Evolutionary conservation across 2,113 vertebrate species (phyloP).

Genomic region (Labeo catla): DNA sequence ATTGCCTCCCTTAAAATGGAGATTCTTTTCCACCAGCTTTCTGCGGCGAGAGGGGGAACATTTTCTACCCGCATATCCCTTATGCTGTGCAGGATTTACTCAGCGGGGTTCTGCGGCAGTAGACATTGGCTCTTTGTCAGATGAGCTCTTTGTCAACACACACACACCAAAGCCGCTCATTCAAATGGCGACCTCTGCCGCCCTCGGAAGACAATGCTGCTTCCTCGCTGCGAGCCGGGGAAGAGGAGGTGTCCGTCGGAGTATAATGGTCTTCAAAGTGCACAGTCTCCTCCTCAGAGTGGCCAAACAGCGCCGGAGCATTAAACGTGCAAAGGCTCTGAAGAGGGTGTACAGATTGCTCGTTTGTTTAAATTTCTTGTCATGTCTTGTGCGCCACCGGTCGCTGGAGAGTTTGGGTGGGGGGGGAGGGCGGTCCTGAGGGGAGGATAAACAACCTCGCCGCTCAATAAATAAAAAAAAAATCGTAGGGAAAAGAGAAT

Average conservation of each 20-base stretch:
- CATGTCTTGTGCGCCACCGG: conserved; percentile 71
- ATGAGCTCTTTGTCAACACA: conserved; percentile 68
- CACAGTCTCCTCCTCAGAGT: conserved; percentile 29
- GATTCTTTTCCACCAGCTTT: conserved; percentile 24
- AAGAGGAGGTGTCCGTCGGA: conserved; percentile 50
- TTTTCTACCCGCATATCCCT: conserved; percentile 39
- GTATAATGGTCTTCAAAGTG: conserved; percentile 53
- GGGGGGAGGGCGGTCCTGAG: conserved; percentile 62
- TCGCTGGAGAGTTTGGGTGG: conserved; percentile 48
- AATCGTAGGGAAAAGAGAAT: conserved; percentile 39
- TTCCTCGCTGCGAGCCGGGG: conserved; percentile 55
- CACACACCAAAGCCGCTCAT: conserved; percentile 65
- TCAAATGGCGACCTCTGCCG: conserved; percentile 76
- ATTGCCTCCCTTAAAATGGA: conserved; percentile 22
- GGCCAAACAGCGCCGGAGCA: conserved; percentile 52
- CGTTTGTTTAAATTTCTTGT: conserved; percentile 75
- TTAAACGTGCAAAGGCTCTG: conserved; percentile 69
- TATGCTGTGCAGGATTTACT: conserved; percentile 57
- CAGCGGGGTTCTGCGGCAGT: conserved; percentile 53
- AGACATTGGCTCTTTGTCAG: conserved; percentile 63
- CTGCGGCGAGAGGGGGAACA: conserved; percentile 31
- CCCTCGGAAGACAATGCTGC: conserved; percentile 76
- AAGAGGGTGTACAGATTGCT: conserved; percentile 61
- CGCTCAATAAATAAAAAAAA: conserved; percentile 49
- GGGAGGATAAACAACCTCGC: conserved; percentile 74